Evolutionary conservation across 2,797 vertebrate species (phyloP).

Genomic region (Leuciscus waleckii): DNA sequence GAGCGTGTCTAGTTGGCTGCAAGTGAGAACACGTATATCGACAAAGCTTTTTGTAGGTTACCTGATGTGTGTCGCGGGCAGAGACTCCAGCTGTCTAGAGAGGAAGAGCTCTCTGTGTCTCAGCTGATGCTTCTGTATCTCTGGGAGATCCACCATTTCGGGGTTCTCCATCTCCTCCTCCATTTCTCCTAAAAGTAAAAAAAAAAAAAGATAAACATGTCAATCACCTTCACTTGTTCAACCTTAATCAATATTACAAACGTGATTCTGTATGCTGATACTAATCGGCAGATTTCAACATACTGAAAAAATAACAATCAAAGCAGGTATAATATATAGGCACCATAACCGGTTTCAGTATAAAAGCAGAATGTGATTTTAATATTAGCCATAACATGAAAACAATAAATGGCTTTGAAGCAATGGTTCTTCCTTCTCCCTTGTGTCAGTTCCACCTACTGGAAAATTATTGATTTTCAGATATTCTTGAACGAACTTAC

Average conservation of each 20-base stretch:
- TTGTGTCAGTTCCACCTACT: not conserved
- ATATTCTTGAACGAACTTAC: not conserved
- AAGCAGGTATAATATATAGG: not conserved
- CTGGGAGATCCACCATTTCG: slow-evolving; percentile 92
- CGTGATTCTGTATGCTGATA: no score
- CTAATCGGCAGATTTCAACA: not conserved
- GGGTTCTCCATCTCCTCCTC: slow-evolving; percentile 98
- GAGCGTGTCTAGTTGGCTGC: not conserved
- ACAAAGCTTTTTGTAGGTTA: slow-evolving; percentile 64
- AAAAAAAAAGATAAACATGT: slow-evolving; percentile 60
- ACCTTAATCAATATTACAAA: not conserved
- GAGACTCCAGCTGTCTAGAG: slow-evolving; percentile 93
- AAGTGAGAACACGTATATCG: not conserved
- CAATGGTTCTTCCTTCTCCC: not conserved
- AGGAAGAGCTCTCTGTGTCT: slow-evolving; percentile 95
- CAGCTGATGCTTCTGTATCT: slow-evolving; percentile 96
- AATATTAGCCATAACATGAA: not conserved
- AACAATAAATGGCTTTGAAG: not conserved
- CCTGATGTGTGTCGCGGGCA: slow-evolving; percentile 98
- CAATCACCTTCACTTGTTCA: no score
- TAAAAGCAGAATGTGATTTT: not conserved
- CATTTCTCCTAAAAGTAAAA: slow-evolving; percentile 86
- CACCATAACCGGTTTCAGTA: not conserved
- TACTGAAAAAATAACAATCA: not conserved
- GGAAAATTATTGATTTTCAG: not conserved